These are phyloP conservation scores for Rhinella marina DNA, from an alignment of 2,797 vertebrate genomes.

Conservation along the genomic window DNA sequence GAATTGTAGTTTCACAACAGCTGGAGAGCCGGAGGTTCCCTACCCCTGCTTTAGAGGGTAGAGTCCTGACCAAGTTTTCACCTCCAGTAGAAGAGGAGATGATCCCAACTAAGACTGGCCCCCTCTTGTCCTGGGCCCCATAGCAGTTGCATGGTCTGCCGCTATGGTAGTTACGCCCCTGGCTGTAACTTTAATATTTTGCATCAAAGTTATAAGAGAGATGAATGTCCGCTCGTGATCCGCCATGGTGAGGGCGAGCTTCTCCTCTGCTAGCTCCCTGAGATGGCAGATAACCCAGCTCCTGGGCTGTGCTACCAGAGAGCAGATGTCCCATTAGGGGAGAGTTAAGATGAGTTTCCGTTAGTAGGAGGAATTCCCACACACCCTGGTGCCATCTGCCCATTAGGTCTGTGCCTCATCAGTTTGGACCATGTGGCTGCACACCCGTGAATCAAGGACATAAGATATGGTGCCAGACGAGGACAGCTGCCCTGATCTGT, in stretches of 20 bases:
- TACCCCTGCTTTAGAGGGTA: no score
- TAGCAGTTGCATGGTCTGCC: no score
- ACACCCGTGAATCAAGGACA: constrained; percentile 34
- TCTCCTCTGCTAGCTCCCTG: neutral
- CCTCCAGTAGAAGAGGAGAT: no score
- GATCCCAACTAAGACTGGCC: no score
- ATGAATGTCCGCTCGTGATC: neutral
- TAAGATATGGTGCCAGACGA: constrained; percentile 53
- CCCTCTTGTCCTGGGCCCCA: no score
- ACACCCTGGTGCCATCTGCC: constrained; percentile 61
- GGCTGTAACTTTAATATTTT: neutral
- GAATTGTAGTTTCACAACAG: no score
- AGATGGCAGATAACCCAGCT: constrained; percentile 38
- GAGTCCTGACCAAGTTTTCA: no score
- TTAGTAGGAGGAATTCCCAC: constrained; percentile 60
- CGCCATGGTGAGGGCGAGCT: neutral
- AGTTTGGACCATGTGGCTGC: constrained; percentile 51
- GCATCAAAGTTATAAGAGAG: neutral
- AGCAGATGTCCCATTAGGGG: constrained; percentile 61
- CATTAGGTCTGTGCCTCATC: constrained; percentile 51
- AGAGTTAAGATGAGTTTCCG: constrained; percentile 52
- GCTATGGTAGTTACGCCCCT: no score
- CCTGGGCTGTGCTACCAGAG: neutral
- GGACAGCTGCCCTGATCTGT: constrained; percentile 54
- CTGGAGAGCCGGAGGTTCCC: no score